Evolutionary conservation across 2,888 invertebrate species (phyloP).

Genomic region (Hofmannophila pseudospretella): DNA sequence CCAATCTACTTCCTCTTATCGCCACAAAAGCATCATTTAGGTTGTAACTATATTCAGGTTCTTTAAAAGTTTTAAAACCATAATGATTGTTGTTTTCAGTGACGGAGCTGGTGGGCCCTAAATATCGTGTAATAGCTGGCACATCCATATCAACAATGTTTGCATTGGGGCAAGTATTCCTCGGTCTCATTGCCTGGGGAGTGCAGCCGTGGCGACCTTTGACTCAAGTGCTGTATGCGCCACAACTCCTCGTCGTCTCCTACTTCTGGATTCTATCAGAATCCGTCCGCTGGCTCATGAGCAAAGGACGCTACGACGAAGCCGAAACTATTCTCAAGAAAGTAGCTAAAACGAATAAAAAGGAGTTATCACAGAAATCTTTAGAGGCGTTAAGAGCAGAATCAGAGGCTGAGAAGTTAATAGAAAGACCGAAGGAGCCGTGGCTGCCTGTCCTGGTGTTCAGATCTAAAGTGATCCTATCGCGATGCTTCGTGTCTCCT

Average conservation of each 20-base stretch:
- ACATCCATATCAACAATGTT: slow-evolving; percentile 85
- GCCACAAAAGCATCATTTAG: too few relatives aligned
- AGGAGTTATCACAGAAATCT: slow-evolving; percentile 74
- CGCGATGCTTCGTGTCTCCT: slow-evolving; percentile 56
- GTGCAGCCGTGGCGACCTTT: slow-evolving; percentile 83
- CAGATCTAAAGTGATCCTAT: slow-evolving; percentile 42
- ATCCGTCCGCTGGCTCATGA: slow-evolving; percentile 87
- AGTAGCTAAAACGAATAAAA: slow-evolving; percentile 80
- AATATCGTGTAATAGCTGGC: slow-evolving; percentile 84
- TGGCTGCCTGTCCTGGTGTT: slow-evolving; percentile 51
- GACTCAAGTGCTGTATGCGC: slow-evolving; percentile 83
- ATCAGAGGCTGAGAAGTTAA: slow-evolving; percentile 48
- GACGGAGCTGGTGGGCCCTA: slow-evolving; percentile 87
- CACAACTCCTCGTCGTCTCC: slow-evolving; percentile 81
- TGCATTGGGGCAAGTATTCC: slow-evolving; percentile 84
- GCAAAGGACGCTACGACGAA: slow-evolving; percentile 81
- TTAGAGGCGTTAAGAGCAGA: slow-evolving; percentile 54
- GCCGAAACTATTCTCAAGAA: slow-evolving; percentile 80
- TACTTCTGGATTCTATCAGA: slow-evolving; percentile 86
- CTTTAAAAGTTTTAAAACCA: too few relatives aligned
- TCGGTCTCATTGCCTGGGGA: slow-evolving; percentile 84
- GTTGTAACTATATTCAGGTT: too few relatives aligned
- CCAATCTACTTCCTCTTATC: too few relatives aligned
- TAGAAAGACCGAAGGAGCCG: slow-evolving; percentile 44
- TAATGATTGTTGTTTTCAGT: slow-evolving; percentile 56